Percentiles rank a stretch among this genome's conserved stretches.
phyloP scores from a whole-genome alignment of 2,888 invertebrate species.

The Nymphalis c-album region DNA sequence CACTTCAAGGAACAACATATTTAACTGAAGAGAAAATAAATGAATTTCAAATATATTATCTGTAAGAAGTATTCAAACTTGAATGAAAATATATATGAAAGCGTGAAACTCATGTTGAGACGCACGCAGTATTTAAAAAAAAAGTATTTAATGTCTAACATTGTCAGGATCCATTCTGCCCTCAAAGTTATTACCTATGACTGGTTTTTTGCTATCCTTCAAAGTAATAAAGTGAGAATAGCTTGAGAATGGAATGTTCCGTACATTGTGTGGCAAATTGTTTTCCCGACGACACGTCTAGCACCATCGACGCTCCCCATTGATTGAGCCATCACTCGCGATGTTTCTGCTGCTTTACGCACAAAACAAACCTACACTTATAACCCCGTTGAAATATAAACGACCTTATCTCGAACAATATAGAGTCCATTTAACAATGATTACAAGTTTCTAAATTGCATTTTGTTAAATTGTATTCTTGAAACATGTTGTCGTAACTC shows the following conservation, averaged over 20 bases:
- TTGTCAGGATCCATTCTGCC: background rate
- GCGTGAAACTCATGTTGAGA: background rate
- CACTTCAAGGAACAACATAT: no score
- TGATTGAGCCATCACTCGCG: slow-evolving; percentile 76
- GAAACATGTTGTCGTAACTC: slow-evolving; percentile 74
- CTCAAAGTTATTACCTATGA: slow-evolving; percentile 7
- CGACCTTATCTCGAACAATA: slow-evolving; percentile 10
- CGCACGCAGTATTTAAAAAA: background rate
- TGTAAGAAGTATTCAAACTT: no score
- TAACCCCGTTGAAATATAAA: slow-evolving; percentile 4
- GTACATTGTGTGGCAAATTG: slow-evolving; percentile 75
- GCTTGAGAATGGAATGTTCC: slow-evolving; percentile 44
- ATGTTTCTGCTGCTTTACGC: slow-evolving; percentile 67
- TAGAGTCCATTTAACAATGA: slow-evolving; percentile 39
- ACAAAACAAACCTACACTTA: slow-evolving; percentile 40
- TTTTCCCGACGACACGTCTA: slow-evolving; percentile 71
- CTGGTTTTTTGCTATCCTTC: slow-evolving; percentile 24
- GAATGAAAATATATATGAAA: no score
- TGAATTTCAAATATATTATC: no score
- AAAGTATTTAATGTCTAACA: background rate
- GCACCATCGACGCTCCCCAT: slow-evolving; percentile 63
- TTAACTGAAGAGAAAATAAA: no score
- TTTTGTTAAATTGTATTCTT: slow-evolving; percentile 45
- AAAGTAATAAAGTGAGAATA: slow-evolving; percentile 33
- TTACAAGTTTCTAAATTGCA: background rate